phyloP scores from a whole-genome alignment of 2,113 vertebrate genomes.

The Cyphotilapia sp. region DNA sequence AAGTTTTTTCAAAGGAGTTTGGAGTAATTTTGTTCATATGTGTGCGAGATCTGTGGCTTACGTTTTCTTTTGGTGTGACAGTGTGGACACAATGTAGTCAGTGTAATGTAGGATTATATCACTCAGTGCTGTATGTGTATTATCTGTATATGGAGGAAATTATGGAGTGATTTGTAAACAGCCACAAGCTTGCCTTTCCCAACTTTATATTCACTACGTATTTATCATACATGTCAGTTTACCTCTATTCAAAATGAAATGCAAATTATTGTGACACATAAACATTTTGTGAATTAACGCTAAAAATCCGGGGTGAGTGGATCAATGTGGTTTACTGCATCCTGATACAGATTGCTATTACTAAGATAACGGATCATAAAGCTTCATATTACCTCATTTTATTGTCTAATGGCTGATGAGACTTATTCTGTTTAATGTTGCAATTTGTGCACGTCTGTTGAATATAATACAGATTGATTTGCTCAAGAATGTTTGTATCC shows the following conservation, averaged over 20 bases:
- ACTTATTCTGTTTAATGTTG: not conserved
- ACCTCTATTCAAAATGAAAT: rapidly evolving
- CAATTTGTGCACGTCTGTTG: not conserved
- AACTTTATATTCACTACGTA: not conserved
- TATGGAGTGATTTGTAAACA: not conserved
- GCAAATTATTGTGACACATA: not conserved
- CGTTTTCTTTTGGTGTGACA: not conserved
- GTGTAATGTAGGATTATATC: not conserved
- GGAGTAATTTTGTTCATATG: not conserved
- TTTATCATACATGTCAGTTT: not conserved
- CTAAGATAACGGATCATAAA: not conserved
- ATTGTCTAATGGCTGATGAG: rapidly evolving
- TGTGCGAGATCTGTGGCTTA: rapidly evolving
- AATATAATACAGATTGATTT: rapidly evolving
- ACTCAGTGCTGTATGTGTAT: not conserved
- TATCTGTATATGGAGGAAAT: not conserved
- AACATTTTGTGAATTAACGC: rapidly evolving
- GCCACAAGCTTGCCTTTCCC: rapidly evolving
- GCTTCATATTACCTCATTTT: not conserved
- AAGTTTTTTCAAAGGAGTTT: not conserved
- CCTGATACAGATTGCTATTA: not conserved
- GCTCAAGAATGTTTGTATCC: not conserved
- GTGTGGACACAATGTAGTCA: not conserved
- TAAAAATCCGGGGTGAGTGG: rapidly evolving
- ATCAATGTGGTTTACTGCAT: not conserved